Evolutionary conservation across 2,797 vertebrate genomes (phyloP).

Genomic region (Cercopithecus neglectus): DNA sequence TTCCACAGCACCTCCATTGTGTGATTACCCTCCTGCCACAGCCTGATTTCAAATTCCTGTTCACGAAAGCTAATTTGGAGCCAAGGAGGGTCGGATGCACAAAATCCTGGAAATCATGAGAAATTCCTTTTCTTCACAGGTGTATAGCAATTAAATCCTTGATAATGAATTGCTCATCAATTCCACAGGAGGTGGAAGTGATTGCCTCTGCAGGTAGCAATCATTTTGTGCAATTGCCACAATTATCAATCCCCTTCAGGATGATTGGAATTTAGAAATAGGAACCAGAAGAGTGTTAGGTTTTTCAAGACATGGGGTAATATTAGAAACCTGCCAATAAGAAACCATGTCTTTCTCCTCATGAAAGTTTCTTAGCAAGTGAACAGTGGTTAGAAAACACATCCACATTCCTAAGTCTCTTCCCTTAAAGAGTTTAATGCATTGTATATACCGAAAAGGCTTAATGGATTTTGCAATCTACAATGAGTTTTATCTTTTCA

Average conservation of each 20-base stretch:
- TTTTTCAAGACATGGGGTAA: conserved; percentile 68
- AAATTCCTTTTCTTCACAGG: conserved; percentile 60
- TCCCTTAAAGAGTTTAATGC: not conserved
- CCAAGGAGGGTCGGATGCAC: not conserved
- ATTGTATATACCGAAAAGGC: not conserved
- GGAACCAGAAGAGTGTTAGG: conserved; percentile 66
- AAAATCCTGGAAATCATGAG: conserved; percentile 49
- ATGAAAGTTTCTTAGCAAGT: conserved; percentile 40
- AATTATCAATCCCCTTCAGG: conserved; percentile 82
- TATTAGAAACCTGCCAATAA: conserved; percentile 73
- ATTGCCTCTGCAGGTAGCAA: conserved; percentile 84
- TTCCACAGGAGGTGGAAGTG: conserved; percentile 80
- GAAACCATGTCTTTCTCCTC: conserved; percentile 50
- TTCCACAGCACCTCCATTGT: not conserved
- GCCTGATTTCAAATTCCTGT: conserved; percentile 26
- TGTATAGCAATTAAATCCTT: conserved; percentile 83
- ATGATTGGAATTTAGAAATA: conserved; percentile 80
- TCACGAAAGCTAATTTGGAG: conserved; percentile 37
- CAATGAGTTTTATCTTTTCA: not conserved
- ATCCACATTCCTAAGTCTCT: not conserved
- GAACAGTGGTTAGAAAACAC: conserved; percentile 55
- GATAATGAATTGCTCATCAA: conserved; percentile 85
- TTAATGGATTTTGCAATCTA: not conserved
- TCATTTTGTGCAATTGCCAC: conserved; percentile 78
- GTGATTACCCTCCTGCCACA: conserved; percentile 15